These are phyloP conservation scores for Aplidium turbinatum DNA, from an alignment of 23 tunicate genomes.

Conservation along the genomic window DNA sequence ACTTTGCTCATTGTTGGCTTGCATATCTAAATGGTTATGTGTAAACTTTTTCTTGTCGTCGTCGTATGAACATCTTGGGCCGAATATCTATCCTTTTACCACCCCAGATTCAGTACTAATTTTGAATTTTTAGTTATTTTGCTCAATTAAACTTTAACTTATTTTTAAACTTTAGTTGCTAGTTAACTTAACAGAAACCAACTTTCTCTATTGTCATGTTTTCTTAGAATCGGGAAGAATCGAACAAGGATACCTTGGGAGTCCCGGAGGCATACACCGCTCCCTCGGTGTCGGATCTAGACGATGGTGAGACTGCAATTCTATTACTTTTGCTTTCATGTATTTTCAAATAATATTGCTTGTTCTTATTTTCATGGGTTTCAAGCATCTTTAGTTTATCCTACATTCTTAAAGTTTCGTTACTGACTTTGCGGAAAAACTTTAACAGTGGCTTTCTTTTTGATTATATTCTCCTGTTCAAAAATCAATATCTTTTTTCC, in stretches of 20 bases:
- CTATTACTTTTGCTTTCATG: no score
- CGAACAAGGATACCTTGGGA: not conserved
- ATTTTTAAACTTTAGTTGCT: not conserved
- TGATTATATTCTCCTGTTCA: not conserved
- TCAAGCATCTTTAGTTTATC: no score
- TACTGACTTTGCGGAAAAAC: no score
- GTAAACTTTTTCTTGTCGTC: not conserved
- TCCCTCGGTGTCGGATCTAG: slow-evolving; percentile 8
- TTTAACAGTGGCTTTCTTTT: no score
- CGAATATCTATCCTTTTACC: no score
- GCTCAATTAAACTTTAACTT: not conserved
- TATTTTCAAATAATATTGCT: no score
- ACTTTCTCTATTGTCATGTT: not conserved
- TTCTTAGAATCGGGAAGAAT: slow-evolving; percentile 13
- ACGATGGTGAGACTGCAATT: not conserved
- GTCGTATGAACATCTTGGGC: no score
- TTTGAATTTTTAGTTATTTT: slow-evolving; percentile 6
- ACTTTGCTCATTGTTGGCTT: no score
- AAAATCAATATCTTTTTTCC: not conserved
- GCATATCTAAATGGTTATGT: no score
- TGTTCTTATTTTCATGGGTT: no score
- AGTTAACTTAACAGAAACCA: not conserved
- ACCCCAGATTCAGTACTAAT: not conserved
- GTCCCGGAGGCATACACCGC: not conserved
- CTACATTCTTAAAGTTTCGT: no score